Base-by-base conservation (phyloP, 2,888 invertebrate species). In the Oxyscelio sp. region DNA sequence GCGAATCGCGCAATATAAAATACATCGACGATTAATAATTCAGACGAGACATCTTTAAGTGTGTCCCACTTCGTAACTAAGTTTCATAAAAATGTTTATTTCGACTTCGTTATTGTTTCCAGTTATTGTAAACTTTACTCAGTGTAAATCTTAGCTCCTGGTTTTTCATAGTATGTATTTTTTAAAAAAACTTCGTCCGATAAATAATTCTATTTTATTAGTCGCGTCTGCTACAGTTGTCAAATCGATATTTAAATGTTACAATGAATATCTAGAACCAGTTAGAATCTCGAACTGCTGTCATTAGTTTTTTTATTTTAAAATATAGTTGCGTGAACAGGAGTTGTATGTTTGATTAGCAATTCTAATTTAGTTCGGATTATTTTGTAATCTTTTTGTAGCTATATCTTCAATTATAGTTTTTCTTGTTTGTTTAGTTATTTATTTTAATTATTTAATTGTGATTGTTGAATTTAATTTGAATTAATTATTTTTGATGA, bases 241-340 rank as follows among this genome's bases (percentile, higher is more conserved):
- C 6, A 8, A 78, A 78, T 79, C 79, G 45, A 79, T 79, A 79
- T 56, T 48, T 71, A 45, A 71, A 79, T 56, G 61, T 38, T 21
- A 22, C 24, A 38, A 48, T 15, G 61, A 63, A 59, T 61, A 63
- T 63, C 34, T n/a, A n/a, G n/a, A n/a, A n/a, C n/a, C n/a, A n/a
- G n/a, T n/a, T n/a, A n/a, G n/a, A n/a, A n/a, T n/a, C n/a, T n/a
- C n/a, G n/a, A n/a, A n/a, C n/a, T n/a, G n/a, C n/a, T n/a, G n/a
- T n/a, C n/a, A n/a, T n/a, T n/a, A n/a, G n/a, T n/a, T n/a, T n/a
- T n/a, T n/a, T n/a, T n/a, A n/a, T n/a, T n/a, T n/a, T n/a, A n/a
- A n/a, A n/a, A n/a, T n/a, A n/a, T n/a, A n/a, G n/a, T n/a, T n/a
- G n/a, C n/a, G n/a, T n/a, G n/a, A n/a, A n/a, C n/a, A n/a, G n/a